A percentile compares a stretch with the other conserved stretches of the same genome.
Evolutionary conservation across 2,113 vertebrate species (phyloP).

Genomic region (Ellobius talpinus): DNA sequence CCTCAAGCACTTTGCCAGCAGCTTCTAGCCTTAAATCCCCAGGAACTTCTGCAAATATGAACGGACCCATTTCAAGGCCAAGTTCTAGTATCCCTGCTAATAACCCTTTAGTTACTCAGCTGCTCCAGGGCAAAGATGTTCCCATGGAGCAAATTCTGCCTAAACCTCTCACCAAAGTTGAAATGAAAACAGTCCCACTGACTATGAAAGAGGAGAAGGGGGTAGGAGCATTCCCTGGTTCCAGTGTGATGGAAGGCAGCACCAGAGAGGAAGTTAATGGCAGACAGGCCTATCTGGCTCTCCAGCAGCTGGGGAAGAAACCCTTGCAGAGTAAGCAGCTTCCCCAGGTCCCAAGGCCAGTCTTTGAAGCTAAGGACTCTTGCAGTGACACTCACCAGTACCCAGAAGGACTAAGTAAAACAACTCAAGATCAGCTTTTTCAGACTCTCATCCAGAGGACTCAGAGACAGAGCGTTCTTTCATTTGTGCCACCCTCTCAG

Average conservation of each 20-base stretch:
- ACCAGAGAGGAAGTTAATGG: slow-evolving; percentile 75
- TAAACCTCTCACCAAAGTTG: slow-evolving; percentile 90
- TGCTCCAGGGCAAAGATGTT: slow-evolving; percentile 96
- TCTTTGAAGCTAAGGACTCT: slow-evolving; percentile 82
- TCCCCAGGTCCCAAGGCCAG: slow-evolving; percentile 82
- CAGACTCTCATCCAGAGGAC: slow-evolving; percentile 92
- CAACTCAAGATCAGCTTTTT: slow-evolving; percentile 93
- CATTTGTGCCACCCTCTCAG: slow-evolving; percentile 85
- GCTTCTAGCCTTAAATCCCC: slow-evolving; percentile 81
- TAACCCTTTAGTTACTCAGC: slow-evolving; percentile 96
- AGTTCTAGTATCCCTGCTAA: slow-evolving; percentile 94
- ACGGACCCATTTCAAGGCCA: slow-evolving; percentile 80
- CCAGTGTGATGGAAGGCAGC: neutral
- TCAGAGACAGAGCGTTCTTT: slow-evolving; percentile 86
- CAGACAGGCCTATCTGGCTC: slow-evolving; percentile 16
- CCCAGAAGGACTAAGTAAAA: slow-evolving; percentile 90
- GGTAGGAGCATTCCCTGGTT: neutral
- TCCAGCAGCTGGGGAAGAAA: slow-evolving; percentile 83
- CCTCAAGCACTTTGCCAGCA: slow-evolving; percentile 15
- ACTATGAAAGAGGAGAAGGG: slow-evolving; percentile 81
- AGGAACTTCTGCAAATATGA: slow-evolving; percentile 60
- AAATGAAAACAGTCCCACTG: slow-evolving; percentile 82
- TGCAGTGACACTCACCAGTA: slow-evolving; percentile 73
- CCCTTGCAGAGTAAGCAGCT: slow-evolving; percentile 84
- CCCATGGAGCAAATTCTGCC: slow-evolving; percentile 96